Percentiles rank a stretch among this genome's conserved stretches.
These are phyloP conservation scores for Myioborus miniatus DNA, from an alignment of 2,797 vertebrate genomes.

Conservation along the genomic window DNA sequence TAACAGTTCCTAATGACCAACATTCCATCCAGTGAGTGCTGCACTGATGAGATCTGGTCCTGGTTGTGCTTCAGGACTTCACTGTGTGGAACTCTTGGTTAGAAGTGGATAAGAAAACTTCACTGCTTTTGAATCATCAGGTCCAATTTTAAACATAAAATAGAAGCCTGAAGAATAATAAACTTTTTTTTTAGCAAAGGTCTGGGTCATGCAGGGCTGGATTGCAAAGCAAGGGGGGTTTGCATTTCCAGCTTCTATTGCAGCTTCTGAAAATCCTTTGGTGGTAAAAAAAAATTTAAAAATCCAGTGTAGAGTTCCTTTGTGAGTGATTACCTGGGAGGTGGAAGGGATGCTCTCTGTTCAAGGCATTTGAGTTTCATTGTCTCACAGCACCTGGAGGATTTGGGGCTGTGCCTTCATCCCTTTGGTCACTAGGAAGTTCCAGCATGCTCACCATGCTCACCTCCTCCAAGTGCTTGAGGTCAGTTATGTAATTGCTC, in stretches of 20 bases:
- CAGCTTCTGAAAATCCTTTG: background rate
- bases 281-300: background rate
- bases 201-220: fast-evolving
- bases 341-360: background rate
- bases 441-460: fast-evolving
- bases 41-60: background rate
- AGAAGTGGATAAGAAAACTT: background rate
- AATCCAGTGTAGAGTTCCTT: background rate
- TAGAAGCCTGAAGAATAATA: background rate
- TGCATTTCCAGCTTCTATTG: background rate
- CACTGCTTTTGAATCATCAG: background rate
- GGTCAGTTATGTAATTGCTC: constrained; percentile 92
- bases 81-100: background rate
- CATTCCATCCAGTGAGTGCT: background rate
- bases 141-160: background rate
- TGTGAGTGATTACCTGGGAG: background rate
- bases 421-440: background rate
- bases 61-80: background rate
- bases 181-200: background rate
- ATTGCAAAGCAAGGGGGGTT: background rate
- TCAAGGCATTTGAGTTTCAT: background rate
- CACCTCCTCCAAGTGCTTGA: background rate
- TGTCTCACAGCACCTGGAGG: background rate
- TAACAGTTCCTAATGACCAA: background rate
- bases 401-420: background rate